Evolutionary conservation across 2,888 invertebrate species (phyloP).

Genomic region (Drosophila kokeensis): DNA sequence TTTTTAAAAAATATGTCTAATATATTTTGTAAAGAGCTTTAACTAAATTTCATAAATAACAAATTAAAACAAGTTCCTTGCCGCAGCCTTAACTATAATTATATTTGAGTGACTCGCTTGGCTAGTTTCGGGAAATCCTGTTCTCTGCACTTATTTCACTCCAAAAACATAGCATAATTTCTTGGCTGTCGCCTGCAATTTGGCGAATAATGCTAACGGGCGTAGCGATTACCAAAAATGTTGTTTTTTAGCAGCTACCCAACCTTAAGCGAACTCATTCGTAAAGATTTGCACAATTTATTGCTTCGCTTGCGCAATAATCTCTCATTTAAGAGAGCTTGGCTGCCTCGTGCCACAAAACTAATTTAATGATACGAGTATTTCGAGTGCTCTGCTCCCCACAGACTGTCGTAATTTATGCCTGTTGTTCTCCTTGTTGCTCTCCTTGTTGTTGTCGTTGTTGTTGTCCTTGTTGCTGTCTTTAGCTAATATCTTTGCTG

Average conservation of each 20-base stretch:
- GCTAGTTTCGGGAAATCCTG: neutral
- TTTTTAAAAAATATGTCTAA: neutral
- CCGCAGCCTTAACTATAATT: neutral
- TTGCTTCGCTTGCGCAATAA: constrained; percentile 67
- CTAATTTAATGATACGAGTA: constrained; percentile 75
- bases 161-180: constrained; percentile 18
- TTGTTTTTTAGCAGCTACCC: neutral
- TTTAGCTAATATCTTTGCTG: constrained; percentile 50
- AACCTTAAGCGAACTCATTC: constrained; percentile 63
- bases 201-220: neutral
- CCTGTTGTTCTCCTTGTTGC: neutral
- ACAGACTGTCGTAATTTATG: constrained; percentile 55
- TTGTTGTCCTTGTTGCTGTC: constrained; percentile 1
- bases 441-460: neutral
- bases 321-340: constrained; percentile 67
- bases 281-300: constrained; percentile 75
- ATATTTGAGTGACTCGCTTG: neutral
- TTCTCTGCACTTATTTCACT: neutral
- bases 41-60: neutral
- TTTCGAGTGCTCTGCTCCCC: constrained; percentile 50
- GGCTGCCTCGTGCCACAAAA: constrained; percentile 24
- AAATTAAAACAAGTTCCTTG: too few relatives aligned
- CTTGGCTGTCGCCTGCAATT: neutral
- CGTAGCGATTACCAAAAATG: constrained; percentile 4
- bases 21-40: neutral